These are phyloP conservation scores for Tachypleus tridentatus DNA, from an alignment of 1,140 invertebrate species.

Conservation along the genomic window DNA sequence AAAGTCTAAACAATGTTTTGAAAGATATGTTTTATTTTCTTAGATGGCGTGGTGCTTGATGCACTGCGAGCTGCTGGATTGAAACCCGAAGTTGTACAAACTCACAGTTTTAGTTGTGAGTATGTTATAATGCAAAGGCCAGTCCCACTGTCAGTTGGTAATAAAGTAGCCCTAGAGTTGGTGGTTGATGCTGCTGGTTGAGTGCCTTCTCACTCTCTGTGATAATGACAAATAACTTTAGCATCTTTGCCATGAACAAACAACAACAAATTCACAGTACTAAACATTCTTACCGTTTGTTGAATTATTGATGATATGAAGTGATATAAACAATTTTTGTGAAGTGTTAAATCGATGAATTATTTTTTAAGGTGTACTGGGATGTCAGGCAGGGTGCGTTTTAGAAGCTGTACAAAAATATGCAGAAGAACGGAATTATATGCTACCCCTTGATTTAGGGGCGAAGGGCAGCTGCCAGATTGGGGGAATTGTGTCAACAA, in stretches of 20 bases:
- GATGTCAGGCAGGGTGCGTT: conserved; percentile 85
- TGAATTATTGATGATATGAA: not conserved
- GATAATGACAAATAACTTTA: not conserved
- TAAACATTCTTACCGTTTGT: not conserved
- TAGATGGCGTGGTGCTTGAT: too few relatives aligned
- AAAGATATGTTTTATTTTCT: too few relatives aligned
- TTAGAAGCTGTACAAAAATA: conserved; percentile 71
- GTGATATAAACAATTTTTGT: not conserved
- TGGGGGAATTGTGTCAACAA: conserved; percentile 92
- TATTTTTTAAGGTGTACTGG: conserved; percentile 51
- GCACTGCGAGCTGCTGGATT: too few relatives aligned
- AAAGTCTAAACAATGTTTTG: too few relatives aligned
- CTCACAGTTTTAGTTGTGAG: too few relatives aligned
- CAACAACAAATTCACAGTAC: not conserved
- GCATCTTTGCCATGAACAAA: not conserved
- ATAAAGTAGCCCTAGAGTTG: too few relatives aligned
- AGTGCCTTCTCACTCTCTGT: too few relatives aligned
- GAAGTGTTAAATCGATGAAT: not conserved
- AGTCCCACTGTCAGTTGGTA: too few relatives aligned
- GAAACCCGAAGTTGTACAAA: too few relatives aligned
- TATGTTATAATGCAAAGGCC: too few relatives aligned
- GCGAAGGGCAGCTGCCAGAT: conserved; percentile 95
- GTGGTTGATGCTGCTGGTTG: too few relatives aligned
- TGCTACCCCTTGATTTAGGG: conserved; percentile 91
- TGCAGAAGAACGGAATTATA: conserved; percentile 55